Base-by-base conservation (phyloP, 2,797 vertebrate species). In the Alca torda region DNA sequence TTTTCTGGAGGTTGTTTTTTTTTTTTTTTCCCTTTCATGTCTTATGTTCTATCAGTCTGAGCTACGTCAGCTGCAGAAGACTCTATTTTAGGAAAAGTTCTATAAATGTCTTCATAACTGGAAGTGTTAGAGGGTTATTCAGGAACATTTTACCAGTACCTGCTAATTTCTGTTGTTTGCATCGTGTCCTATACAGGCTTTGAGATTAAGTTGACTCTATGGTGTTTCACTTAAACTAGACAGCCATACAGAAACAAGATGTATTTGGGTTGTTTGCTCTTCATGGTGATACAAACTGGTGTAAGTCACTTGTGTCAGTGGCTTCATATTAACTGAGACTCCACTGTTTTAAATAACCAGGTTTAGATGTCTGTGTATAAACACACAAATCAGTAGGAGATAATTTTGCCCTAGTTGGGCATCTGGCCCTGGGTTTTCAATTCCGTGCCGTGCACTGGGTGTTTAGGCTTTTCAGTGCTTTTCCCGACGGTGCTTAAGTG, bases 71-170 rank as follows among this genome's bases (percentile, higher is more conserved):
- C 57, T 19, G 3, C 35, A 67, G 74, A 92, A 76, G n/a, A 45
- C 8, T 41, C 76, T 91, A 37, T 84, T 95, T 90, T 79, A 76
- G 59, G 84, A 90, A 73, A 90, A 61, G 41, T 59, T 93, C 50
- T 33, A n/a, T 84, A 78, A 72, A 68, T 63, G 76, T 51, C 56
- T 51, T 93, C 16, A 28, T 86, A 65, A 45, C 33, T 88, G 35
- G 35, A 87, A 89, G 56, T 33, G 30, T 61, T 75, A 72, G 50
- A 69, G 56, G 10, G 57, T 87, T 91, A 43, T 88, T 91, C 54
- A 45, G 54, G 80, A 89, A 61, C 11, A 24, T 69, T 91, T 94
- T 51, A 72, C 45, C 19, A 43, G 18, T n/a, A 51, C 4, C 50
- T 90, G 20, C n/a, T 95, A 33, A 84, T 82, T 82, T 79, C 46